Evolutionary conservation across 1,140 invertebrate species (phyloP).

Genomic region (Drosophila micromelanica): DNA sequence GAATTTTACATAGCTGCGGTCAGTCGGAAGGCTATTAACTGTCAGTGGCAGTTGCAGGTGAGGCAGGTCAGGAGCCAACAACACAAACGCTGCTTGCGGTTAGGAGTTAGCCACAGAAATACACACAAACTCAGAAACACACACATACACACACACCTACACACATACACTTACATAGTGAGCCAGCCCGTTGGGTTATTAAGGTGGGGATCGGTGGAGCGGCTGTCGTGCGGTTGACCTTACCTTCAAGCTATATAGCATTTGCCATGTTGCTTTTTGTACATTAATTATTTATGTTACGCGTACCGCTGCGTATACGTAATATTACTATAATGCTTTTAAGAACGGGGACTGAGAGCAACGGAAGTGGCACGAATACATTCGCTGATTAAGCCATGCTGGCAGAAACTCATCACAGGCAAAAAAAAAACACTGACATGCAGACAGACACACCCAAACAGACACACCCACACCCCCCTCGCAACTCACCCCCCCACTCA

Average conservation of each 20-base stretch:
- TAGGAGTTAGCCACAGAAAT: conserved; percentile 49
- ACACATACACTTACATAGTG: background rate
- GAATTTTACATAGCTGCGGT: conserved; percentile 28
- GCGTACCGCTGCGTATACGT: conserved; percentile 58
- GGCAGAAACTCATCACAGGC: conserved; percentile 5
- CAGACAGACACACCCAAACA: background rate
- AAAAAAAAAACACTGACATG: conserved; percentile 19
- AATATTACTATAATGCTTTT: conserved; percentile 70
- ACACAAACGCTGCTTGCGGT: conserved; percentile 62
- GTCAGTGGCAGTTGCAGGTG: conserved; percentile 57
- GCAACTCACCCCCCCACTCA: background rate
- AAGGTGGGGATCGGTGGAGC: background rate
- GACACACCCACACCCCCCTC: background rate
- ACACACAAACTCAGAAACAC: conserved; percentile 7
- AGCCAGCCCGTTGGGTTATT: background rate
- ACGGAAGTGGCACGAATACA: conserved; percentile 26
- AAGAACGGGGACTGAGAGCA: background rate
- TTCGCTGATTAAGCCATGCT: conserved; percentile 38
- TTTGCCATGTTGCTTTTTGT: conserved; percentile 61
- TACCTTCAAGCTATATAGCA: conserved; percentile 21
- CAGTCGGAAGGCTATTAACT: conserved; percentile 58
- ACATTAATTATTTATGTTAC: conserved; percentile 66
- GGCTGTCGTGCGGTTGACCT: conserved; percentile 44
- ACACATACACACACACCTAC: conserved; percentile 16
- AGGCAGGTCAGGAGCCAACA: conserved; percentile 16